Evolutionary conservation across 2,888 invertebrate species (phyloP), one percentile per base, ranked within the genome.

Genomic region (Oasisia sp.): DNA sequence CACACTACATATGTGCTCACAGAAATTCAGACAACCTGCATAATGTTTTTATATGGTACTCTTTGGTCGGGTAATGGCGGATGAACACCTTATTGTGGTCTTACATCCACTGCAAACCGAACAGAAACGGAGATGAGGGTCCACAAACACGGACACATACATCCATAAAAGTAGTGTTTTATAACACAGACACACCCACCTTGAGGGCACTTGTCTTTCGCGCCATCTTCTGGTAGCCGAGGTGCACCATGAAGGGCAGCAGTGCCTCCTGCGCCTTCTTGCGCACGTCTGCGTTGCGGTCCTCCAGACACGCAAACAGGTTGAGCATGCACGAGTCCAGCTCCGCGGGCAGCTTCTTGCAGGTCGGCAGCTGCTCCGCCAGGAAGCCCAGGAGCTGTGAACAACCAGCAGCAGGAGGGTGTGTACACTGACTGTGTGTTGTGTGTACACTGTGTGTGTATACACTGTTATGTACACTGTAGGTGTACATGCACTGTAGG

Each of bases 191-290:
- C 9, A 1, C n/a, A 91, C 93, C 92, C 95, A 98, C 98, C 97
- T 98, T 98, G 8, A 98, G 96, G 95, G 98, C 98, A 93, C 98
- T 98, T 0, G 98, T 97, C 93, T 97, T 98, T 94, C 98, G 97
- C 92, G 97, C 97, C 98, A 98, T 98, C 14, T 97, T 95, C 92
- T 98, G 98, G 93, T 98, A 99, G 0, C 99, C 98, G 11, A 98
- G 97, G 96, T 99, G 99, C 94, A 99, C 97, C 99, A 99, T 99
- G 94, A 98, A 97, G 4, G 99, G 99, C 90, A 99, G 96, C 89
- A 99, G 97, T 90, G 98, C 98, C 95, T 99, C 99, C 92, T 98
- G 98, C 0, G 99, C 98, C 95, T 98, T 98, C 96, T 98, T 98
- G 19, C 99, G 97, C 7, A 99, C 99, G 94, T 99, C 99, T 0